Conservation (phyloP, 2,797 vertebrate genomes). For the Anguilla anguilla region DNA sequence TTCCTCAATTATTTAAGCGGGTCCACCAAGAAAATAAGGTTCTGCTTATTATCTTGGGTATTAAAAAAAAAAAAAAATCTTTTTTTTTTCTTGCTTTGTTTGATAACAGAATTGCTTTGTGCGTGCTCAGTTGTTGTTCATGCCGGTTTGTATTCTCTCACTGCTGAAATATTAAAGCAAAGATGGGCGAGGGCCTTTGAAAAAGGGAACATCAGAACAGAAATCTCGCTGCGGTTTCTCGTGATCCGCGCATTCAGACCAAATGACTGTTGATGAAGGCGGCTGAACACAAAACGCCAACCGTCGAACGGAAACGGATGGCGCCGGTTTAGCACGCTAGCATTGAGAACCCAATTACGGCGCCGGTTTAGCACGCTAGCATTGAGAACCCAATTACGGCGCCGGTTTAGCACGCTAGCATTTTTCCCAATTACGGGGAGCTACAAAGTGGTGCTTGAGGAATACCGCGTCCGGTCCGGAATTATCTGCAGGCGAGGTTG, state of each 20-base stretch:
- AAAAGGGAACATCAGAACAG: background rate
- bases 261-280: background rate
- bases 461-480: background rate
- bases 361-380: too few relatives aligned
- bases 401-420: too few relatives aligned
- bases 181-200: background rate
- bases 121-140: background rate
- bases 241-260: background rate
- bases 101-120: background rate
- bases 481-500: background rate
- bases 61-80: background rate
- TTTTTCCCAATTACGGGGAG: background rate
- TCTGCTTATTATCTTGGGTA: constrained; percentile 19
- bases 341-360: background rate
- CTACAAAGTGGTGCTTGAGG: background rate
- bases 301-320: background rate
- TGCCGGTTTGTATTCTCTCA: background rate
- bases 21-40: constrained; percentile 9
- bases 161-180: constrained; percentile 13
- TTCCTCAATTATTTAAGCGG: constrained; percentile 28
- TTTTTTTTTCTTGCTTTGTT: background rate
- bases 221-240: background rate
- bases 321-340: background rate
- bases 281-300: background rate
- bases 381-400: background rate